A percentile compares a stretch with the other conserved stretches of the same genome.
phyloP scores from a whole-genome alignment of 2,888 invertebrate species.

The Anodontia alba region DNA sequence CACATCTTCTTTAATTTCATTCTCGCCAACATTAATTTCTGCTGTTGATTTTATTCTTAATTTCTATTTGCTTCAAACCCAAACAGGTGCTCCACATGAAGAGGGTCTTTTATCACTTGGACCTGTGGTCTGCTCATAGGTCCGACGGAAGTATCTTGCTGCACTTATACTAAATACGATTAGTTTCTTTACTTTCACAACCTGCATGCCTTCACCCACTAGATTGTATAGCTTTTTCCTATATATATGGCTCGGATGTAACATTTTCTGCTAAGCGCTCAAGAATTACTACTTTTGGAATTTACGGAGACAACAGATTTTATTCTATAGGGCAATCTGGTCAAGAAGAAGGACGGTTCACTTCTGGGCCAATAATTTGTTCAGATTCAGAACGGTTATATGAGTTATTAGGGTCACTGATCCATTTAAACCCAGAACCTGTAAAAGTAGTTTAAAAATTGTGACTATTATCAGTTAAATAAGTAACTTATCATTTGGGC shows the following conservation, averaged over 20 bases:
- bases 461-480: too few species aligned
- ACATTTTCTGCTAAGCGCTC: too few species aligned
- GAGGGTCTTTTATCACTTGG: slow-evolving; percentile 53
- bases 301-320: not conserved
- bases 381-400: not conserved
- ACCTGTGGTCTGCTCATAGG: slow-evolving; percentile 50
- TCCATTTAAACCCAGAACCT: not conserved
- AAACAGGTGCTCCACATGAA: slow-evolving; percentile 38
- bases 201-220: not conserved
- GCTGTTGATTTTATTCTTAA: not conserved
- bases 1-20: too few species aligned
- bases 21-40: too few species aligned
- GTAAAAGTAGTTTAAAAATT: too few species aligned
- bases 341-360: not conserved
- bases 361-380: not conserved
- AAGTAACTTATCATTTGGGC: too few species aligned
- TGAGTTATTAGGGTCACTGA: not conserved
- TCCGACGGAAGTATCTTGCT: not conserved
- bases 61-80: not conserved
- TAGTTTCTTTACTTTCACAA: not conserved
- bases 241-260: too few species aligned
- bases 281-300: too few species aligned
- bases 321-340: not conserved
- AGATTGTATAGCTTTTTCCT: not conserved
- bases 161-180: not conserved